A percentile compares a stretch with the other conserved stretches of the same genome.
Evolutionary conservation across 1,140 invertebrate genomes (phyloP).

Genomic region (Bombus waltoni): DNA sequence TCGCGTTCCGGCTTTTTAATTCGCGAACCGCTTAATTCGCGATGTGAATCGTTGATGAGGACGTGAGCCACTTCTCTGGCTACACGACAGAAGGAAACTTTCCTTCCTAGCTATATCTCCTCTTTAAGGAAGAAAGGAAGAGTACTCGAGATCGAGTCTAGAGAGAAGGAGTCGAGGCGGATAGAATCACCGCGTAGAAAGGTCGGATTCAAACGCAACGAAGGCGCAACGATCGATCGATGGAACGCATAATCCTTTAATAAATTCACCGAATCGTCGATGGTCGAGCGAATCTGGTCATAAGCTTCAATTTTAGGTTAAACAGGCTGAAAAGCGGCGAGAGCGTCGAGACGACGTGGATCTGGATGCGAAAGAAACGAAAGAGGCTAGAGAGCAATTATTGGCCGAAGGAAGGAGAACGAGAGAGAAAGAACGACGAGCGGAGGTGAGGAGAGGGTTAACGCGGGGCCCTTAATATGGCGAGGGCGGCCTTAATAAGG

Average conservation of each 20-base stretch:
- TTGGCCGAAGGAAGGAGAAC: not conserved
- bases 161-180: not conserved
- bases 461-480: conserved; percentile 79
- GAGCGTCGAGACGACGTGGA: not conserved
- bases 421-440: not conserved
- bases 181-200: not conserved
- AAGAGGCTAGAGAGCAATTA: not conserved
- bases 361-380: not conserved
- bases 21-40: conserved; percentile 48
- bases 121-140: not conserved
- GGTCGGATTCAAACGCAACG: not conserved
- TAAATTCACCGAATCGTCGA: not conserved
- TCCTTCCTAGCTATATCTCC: not conserved
- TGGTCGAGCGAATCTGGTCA: not conserved
- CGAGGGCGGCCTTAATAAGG: conserved; percentile 83
- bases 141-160: too few species aligned
- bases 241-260: not conserved
- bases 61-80: not conserved
- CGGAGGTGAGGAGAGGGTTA: conserved; percentile 7
- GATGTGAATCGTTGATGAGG: conserved; percentile 51
- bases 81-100: not conserved
- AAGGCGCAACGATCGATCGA: not conserved
- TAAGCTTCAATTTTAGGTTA: not conserved
- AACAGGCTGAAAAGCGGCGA: not conserved
- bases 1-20: conserved; percentile 48